These are phyloP conservation scores for Spheniscus humboldti DNA, from an alignment of 2,797 vertebrate species.

Conservation along the genomic window DNA sequence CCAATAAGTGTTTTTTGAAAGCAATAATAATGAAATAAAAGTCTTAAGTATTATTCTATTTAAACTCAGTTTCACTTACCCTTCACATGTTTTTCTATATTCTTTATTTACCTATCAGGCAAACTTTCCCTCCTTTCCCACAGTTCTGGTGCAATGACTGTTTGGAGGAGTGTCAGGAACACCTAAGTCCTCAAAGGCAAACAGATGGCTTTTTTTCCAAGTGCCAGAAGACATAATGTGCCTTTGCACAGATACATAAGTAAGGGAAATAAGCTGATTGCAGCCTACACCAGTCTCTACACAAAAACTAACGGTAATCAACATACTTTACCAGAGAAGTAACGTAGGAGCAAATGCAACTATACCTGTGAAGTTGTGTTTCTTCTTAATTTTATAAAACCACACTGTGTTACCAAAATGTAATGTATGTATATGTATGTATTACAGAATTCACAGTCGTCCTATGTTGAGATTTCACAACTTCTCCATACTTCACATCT, in stretches of 20 bases:
- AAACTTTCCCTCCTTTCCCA: neutral
- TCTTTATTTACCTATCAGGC: neutral
- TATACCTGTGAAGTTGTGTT: neutral
- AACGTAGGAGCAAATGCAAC: neutral
- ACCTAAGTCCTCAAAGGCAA: neutral
- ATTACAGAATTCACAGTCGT: neutral
- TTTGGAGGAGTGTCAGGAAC: neutral
- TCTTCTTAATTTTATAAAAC: neutral
- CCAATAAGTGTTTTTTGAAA: neutral
- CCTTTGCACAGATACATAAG: neutral
- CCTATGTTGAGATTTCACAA: neutral
- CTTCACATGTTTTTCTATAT: neutral
- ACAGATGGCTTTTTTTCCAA: neutral
- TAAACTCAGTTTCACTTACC: conserved; percentile 7
- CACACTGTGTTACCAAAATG: neutral
- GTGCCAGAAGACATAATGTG: neutral
- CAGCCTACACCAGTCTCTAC: neutral
- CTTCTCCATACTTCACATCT: neutral
- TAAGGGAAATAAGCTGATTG: neutral
- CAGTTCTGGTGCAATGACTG: neutral
- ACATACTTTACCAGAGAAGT: neutral
- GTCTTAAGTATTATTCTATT: neutral
- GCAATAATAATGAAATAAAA: neutral
- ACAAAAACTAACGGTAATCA: neutral
- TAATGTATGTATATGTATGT: neutral